Evolutionary conservation across 2,888 invertebrate genomes (phyloP).

Genomic region (Xylota sylvarum): DNA sequence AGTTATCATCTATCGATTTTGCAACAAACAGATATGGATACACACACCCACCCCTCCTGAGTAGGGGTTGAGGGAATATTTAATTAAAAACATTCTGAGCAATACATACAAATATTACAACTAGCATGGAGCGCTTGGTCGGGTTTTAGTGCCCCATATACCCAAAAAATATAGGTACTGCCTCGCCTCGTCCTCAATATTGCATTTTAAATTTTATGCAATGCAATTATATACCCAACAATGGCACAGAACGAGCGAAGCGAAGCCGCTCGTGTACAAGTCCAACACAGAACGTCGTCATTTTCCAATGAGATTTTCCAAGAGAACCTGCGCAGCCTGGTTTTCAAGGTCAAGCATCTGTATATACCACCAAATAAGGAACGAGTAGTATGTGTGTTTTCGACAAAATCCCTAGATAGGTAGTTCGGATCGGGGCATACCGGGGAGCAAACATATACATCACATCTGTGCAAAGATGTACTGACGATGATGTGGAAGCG

Average conservation of each 20-base stretch:
- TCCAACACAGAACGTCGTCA: slow-evolving; percentile 48
- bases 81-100: slow-evolving; percentile 57
- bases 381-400: slow-evolving; percentile 39
- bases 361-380: slow-evolving; percentile 41
- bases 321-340: slow-evolving; percentile 76
- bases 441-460: slow-evolving; percentile 9
- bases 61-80: slow-evolving; percentile 37
- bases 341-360: slow-evolving; percentile 76
- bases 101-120: slow-evolving; percentile 42
- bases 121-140: slow-evolving; percentile 28
- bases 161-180: slow-evolving; percentile 13
- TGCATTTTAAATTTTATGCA: slow-evolving; percentile 65
- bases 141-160: slow-evolving; percentile 71
- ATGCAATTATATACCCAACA: slow-evolving; percentile 69
- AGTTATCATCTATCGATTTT: slow-evolving; percentile 74
- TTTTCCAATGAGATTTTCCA: slow-evolving; percentile 76
- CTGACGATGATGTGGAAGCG: slow-evolving; percentile 22
- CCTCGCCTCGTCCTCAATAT: slow-evolving; percentile 17
- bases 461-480: slow-evolving; percentile 38
- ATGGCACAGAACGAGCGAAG: slow-evolving; percentile 33
- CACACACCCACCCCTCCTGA: not conserved
- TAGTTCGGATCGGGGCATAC: slow-evolving; percentile 50
- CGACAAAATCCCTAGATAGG: slow-evolving; percentile 65
- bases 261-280: slow-evolving; percentile 41
- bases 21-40: slow-evolving; percentile 50